Evolutionary conservation across 37 sponge, comb jelly and placozoan species (phyloP), one percentile per base, ranked within the genome.

Genomic region (Theonella swinhoei): DNA sequence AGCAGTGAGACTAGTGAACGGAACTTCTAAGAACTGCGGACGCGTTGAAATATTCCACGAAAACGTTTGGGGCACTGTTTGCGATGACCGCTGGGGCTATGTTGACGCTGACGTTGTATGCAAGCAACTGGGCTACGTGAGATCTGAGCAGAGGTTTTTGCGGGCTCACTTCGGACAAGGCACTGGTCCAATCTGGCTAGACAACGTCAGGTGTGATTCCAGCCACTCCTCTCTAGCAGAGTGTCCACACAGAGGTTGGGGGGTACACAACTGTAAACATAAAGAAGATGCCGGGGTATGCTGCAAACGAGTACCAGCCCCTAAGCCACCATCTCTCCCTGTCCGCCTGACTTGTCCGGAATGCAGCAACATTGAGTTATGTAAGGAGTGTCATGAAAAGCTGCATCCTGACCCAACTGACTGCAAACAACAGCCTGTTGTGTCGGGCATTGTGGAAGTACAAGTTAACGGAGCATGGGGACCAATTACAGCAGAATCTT

Each of bases 51-150:
- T 95, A 24, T 88, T 43, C 29, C 54, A 83, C 36, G 40, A 86
- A 22, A 81, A 87, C 5, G 34, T 39, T 0, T 95, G 95, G 95
- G 95, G 95, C 20, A 86, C 95, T 0, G 67, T 95, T 17, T 95
- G 95, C 42, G 93, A 86, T 62, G 93, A 93, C 38, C 30, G 78
- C 23, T 89, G 81, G 79, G 39, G 47, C 1, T 29, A 31, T 3
- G 3, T 23, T 2, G 82, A 85, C 30, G 93, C 75, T 0, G 62
- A 72, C 30, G 93, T 93, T 0, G 70, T 85, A 0, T 93, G 93
- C 90, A 88, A 54, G 64, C 83, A 75, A 31, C 54, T 93, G 7
- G 54, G 54, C 54, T 93, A 35, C 62, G 76, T 73, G 26, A 68
- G 65, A 41, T 42, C 71, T 23, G 43, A 33, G 19, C 5, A 32